Conservation (phyloP, 2,113 vertebrate genomes). For the Xyrauchen texanus region DNA sequence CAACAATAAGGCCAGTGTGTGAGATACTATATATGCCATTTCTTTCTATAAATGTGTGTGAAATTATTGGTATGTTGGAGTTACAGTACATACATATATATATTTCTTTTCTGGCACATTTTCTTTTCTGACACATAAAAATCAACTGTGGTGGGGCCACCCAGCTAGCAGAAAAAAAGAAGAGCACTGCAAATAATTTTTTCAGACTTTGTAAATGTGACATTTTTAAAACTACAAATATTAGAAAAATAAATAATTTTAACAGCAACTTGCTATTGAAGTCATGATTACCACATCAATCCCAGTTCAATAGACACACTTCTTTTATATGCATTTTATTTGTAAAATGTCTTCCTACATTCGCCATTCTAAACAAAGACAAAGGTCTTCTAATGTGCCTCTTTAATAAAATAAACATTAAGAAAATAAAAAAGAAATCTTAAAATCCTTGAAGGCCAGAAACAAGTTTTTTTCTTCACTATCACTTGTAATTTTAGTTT, state of each 20-base stretch:
- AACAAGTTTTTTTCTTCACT: constrained; percentile 58
- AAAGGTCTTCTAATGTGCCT: constrained; percentile 73
- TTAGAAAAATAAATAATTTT: no score
- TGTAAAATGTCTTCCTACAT: constrained; percentile 52
- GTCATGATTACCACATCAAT: not conserved
- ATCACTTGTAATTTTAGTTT: constrained; percentile 59
- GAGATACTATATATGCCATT: no score
- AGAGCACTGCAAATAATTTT: no score
- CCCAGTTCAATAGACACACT: not conserved
- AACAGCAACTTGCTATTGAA: no score
- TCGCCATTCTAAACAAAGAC: constrained; percentile 62
- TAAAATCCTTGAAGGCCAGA: constrained; percentile 69
- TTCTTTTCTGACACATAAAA: no score
- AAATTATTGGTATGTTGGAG: no score
- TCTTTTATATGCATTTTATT: constrained; percentile 56
- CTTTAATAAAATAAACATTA: constrained; percentile 78
- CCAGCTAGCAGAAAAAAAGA: no score
- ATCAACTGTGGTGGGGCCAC: no score
- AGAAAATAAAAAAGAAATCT: constrained; percentile 62
- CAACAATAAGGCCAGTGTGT: no score
- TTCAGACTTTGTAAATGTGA: not conserved
- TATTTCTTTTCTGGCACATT: no score
- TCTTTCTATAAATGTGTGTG: no score
- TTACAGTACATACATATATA: no score
- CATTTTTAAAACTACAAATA: not conserved